These are phyloP conservation scores for Motacilla tschutschensis DNA, from an alignment of 2,113 vertebrate genomes.

Conservation along the genomic window DNA sequence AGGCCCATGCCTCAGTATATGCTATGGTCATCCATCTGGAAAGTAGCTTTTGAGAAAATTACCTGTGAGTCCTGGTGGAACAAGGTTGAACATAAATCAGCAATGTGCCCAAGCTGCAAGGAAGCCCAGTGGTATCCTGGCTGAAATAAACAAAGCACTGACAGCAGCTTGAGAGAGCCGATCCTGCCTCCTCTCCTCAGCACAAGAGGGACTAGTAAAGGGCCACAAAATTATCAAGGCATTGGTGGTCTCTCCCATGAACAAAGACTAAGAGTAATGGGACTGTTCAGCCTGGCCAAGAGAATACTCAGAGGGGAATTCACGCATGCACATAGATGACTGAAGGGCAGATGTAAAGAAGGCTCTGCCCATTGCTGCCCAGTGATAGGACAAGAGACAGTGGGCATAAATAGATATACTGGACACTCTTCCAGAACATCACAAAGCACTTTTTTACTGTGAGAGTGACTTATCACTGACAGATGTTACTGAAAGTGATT, in stretches of 20 bases:
- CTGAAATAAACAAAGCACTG: not conserved
- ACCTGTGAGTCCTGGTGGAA: not conserved
- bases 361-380: not conserved
- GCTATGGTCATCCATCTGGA: not conserved
- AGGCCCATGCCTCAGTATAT: not conserved
- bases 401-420: not conserved
- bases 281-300: not conserved
- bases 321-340: not conserved
- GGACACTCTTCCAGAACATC: not conserved
- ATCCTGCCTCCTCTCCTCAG: not conserved
- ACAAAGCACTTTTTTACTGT: not conserved
- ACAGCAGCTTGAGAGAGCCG: not conserved
- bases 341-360: not conserved
- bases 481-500: accelerated
- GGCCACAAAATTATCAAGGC: not conserved
- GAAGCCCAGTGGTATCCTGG: not conserved
- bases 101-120: not conserved
- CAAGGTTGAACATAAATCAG: not conserved
- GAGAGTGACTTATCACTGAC: not conserved
- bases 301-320: not conserved
- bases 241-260: not conserved
- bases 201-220: not conserved
- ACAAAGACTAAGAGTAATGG: not conserved
- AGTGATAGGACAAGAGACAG: not conserved
- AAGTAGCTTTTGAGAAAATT: not conserved